Evolutionary conservation across 2,113 vertebrate species (phyloP).

Genomic region (Lophius piscatorius): DNA sequence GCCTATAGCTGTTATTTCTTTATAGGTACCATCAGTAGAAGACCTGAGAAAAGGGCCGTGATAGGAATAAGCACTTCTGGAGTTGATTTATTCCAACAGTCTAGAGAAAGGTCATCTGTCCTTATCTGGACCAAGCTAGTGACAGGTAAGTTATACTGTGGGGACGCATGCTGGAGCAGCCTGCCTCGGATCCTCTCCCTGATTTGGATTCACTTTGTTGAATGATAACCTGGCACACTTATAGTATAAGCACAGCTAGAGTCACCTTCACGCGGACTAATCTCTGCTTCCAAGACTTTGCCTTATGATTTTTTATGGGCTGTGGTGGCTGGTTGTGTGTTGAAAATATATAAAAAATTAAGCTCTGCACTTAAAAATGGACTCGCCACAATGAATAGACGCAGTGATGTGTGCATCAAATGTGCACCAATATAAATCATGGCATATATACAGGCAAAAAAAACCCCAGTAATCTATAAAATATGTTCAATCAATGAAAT

Average conservation of each 20-base stretch:
- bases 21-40: constrained; percentile 64
- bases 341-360: constrained; percentile 7
- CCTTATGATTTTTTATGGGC: constrained; percentile 34
- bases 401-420: no score
- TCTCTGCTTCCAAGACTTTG: constrained; percentile 42
- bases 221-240: constrained; percentile 67
- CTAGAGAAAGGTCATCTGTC: constrained; percentile 72
- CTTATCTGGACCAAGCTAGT: constrained; percentile 66
- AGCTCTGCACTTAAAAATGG: not conserved
- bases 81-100: constrained; percentile 72
- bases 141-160: constrained; percentile 67
- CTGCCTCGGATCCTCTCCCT: constrained; percentile 33
- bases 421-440: no score
- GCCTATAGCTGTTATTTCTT: constrained; percentile 59
- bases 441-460: not conserved
- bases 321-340: not conserved
- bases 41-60: constrained; percentile 45
- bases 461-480: constrained; percentile 23
- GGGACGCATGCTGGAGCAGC: constrained; percentile 41
- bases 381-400: no score
- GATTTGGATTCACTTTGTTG: constrained; percentile 61
- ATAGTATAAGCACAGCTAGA: constrained; percentile 70
- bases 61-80: constrained; percentile 61
- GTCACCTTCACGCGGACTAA: constrained; percentile 77
- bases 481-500: constrained; percentile 23